These are phyloP conservation scores for Dascyllus trimaculatus DNA, from an alignment of 2,113 vertebrate species.

Conservation along the genomic window DNA sequence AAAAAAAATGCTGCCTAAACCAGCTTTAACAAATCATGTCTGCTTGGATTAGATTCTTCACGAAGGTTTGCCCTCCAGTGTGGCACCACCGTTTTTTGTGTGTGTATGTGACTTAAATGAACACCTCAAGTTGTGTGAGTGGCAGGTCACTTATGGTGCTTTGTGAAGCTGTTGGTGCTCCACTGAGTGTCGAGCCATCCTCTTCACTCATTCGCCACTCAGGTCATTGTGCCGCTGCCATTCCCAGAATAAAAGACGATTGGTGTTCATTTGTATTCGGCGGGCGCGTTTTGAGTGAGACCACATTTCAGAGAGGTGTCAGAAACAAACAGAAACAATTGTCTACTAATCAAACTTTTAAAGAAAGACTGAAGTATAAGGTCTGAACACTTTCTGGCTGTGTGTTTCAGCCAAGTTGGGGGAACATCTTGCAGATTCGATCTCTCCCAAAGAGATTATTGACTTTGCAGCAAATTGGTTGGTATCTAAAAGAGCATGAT, in stretches of 20 bases:
- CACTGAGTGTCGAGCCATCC: constrained; percentile 26
- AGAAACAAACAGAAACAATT: constrained; percentile 12
- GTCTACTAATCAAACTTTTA: constrained; percentile 3
- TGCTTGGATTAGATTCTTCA: not conserved
- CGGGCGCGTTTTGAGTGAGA: constrained; percentile 20
- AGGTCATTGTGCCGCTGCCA: constrained; percentile 52
- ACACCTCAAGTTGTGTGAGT: constrained; percentile 36
- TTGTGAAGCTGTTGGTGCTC: constrained; percentile 51
- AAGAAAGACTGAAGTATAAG: constrained; percentile 5
- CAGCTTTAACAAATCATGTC: not conserved
- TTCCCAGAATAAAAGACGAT: constrained; percentile 39
- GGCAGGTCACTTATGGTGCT: constrained; percentile 62
- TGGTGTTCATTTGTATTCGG: constrained; percentile 46
- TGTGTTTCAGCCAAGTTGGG: constrained; percentile 11
- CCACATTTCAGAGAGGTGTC: constrained; percentile 20
- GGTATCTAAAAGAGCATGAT: constrained; percentile 45
- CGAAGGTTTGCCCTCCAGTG: constrained; percentile 1
- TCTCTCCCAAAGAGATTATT: constrained; percentile 59
- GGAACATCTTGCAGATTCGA: constrained; percentile 34
- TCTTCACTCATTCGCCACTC: constrained; percentile 34
- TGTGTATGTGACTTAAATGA: constrained; percentile 11
- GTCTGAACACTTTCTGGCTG: constrained; percentile 12
- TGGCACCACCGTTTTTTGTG: not conserved
- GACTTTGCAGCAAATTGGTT: constrained; percentile 63
- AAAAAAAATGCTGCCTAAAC: too few relatives aligned